Evolutionary conservation across 2,797 vertebrate species (phyloP).

Genomic region (Lutra lutra): DNA sequence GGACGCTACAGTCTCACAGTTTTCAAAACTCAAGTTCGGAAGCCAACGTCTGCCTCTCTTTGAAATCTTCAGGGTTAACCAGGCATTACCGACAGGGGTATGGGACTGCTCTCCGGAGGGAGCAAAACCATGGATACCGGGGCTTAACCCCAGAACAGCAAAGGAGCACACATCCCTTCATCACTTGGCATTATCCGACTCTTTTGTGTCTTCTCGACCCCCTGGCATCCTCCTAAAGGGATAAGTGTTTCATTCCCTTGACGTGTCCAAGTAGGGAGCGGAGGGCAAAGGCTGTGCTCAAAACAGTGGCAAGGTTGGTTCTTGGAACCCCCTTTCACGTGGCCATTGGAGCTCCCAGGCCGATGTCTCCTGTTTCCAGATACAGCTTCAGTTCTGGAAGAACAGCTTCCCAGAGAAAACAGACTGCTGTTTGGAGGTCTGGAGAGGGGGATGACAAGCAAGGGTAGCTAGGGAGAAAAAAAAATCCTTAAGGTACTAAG

Average conservation of each 20-base stretch:
- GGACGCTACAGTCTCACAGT: slow-evolving; percentile 67
- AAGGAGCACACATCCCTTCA: neutral
- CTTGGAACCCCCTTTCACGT: neutral
- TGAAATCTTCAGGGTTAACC: slow-evolving; percentile 20
- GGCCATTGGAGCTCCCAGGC: neutral
- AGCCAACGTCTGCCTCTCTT: neutral
- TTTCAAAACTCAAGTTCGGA: slow-evolving; percentile 72
- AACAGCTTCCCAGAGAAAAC: neutral
- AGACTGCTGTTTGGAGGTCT: neutral
- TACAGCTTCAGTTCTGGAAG: slow-evolving; percentile 18
- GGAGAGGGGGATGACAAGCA: neutral
- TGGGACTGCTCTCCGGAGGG: too few species aligned
- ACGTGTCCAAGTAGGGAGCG: neutral
- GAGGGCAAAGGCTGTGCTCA: neutral
- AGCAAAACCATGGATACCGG: neutral
- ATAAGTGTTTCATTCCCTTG: neutral
- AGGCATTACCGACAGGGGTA: neutral
- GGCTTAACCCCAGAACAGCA: neutral
- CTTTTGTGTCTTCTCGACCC: neutral
- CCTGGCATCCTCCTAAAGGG: neutral
- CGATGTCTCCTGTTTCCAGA: neutral
- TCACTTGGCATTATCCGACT: too few species aligned
- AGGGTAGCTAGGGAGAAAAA: neutral
- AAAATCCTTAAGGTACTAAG: neutral
- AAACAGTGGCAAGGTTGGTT: neutral